A percentile compares a stretch with the other conserved stretches of the same genome.
phyloP scores from a whole-genome alignment of 2,113 vertebrate genomes.

The Lophura nycthemera region DNA sequence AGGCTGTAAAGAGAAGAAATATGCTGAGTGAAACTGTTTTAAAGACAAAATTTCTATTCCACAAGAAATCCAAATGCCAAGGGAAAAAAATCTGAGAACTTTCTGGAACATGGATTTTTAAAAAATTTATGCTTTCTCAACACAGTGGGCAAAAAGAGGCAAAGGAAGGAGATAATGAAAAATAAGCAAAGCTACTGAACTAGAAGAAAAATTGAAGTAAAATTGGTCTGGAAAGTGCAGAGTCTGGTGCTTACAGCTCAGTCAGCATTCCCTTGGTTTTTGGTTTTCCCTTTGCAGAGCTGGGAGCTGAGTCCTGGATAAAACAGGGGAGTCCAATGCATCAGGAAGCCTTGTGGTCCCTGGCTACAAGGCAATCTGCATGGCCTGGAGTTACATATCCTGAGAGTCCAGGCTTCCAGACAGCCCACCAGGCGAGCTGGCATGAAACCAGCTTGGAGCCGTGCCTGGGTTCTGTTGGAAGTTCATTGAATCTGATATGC shows the following conservation, averaged over 20 bases:
- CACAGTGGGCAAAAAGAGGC: not conserved
- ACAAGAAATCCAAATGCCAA: not conserved
- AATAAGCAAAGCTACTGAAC: not conserved
- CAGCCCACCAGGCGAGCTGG: slow-evolving; percentile 60
- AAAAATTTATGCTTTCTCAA: not conserved
- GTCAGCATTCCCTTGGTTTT: slow-evolving; percentile 7
- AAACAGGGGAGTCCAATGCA: slow-evolving; percentile 9
- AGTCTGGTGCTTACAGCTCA: not conserved
- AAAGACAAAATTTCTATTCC: slow-evolving; percentile 24
- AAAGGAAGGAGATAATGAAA: not conserved
- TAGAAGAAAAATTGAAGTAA: slow-evolving; percentile 5
- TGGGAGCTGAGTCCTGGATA: not conserved
- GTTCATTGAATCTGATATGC: slow-evolving; percentile 15
- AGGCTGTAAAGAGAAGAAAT: slow-evolving; percentile 9
- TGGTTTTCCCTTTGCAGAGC: slow-evolving; percentile 17
- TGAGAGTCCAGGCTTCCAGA: slow-evolving; percentile 15
- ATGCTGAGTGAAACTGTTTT: slow-evolving; percentile 1
- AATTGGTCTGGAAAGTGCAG: not conserved
- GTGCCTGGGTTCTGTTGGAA: slow-evolving; percentile 46
- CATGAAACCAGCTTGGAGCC: slow-evolving; percentile 41
- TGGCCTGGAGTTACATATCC: slow-evolving; percentile 3
- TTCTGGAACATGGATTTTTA: not conserved
- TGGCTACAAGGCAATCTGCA: not conserved
- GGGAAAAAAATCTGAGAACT: not conserved
- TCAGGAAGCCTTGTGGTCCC: slow-evolving; percentile 32